phyloP scores from a whole-genome alignment of 2,888 invertebrate species.

The Hypsopygia costalis region DNA sequence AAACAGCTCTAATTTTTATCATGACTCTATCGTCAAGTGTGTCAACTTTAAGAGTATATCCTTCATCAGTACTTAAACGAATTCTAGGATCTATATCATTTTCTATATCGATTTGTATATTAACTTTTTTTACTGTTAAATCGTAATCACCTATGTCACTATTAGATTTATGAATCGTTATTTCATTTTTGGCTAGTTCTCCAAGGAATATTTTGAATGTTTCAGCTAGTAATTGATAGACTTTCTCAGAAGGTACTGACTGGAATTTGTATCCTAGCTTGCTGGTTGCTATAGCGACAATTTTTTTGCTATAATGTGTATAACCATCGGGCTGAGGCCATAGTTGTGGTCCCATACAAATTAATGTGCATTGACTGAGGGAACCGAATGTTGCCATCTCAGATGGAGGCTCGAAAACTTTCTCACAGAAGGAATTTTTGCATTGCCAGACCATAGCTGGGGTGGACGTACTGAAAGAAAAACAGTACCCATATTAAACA shows the following conservation, averaged over 20 bases:
- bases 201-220: conserved; percentile 74
- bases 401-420: conserved; percentile 31
- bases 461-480: conserved; percentile 22
- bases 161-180: conserved; percentile 30
- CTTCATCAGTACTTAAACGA: conserved; percentile 85
- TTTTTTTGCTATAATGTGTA: conserved; percentile 79
- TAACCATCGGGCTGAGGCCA: conserved; percentile 90
- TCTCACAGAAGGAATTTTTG: conserved; percentile 44
- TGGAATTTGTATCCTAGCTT: conserved; percentile 74
- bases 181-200: conserved; percentile 66
- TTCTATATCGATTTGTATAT: conserved; percentile 71
- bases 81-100: conserved; percentile 78
- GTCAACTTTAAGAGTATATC: conserved; percentile 82
- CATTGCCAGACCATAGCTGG: conserved; percentile 37
- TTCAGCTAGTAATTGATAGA: conserved; percentile 47
- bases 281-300: conserved; percentile 76
- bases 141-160: conserved; percentile 23
- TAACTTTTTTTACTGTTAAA: conserved; percentile 40
- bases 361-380: conserved; percentile 84
- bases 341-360: conserved; percentile 84
- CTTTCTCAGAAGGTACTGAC: conserved; percentile 47
- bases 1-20: conserved; percentile 77
- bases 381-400: conserved; percentile 40
- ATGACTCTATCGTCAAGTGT: conserved; percentile 57
- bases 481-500: not conserved